Evolutionary conservation across 2,888 invertebrate species (phyloP).

Genomic region (Eupsilia transversa): DNA sequence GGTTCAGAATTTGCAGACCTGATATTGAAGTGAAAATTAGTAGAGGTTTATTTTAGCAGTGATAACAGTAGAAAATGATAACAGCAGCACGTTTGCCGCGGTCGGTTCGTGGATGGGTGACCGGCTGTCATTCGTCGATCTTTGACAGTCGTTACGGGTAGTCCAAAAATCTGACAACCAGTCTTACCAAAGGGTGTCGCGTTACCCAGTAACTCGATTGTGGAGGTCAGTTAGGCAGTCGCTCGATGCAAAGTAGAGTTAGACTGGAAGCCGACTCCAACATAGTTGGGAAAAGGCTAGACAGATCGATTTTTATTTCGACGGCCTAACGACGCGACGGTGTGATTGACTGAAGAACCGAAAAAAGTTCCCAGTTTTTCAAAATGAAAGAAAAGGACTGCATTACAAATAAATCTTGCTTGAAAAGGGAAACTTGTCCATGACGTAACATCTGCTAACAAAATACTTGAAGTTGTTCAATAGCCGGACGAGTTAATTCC

Average conservation of each 20-base stretch:
- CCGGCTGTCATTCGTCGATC: background rate
- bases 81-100: no score
- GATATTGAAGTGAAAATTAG: slow-evolving; percentile 7
- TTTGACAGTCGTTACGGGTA: background rate
- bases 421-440: background rate
- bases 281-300: background rate
- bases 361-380: background rate
- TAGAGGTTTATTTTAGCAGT: background rate
- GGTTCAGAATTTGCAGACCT: slow-evolving; percentile 1
- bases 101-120: background rate
- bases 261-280: background rate
- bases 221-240: no score
- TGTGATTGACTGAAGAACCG: background rate
- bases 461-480: slow-evolving; percentile 14
- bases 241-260: background rate
- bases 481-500: slow-evolving; percentile 20
- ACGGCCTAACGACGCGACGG: background rate
- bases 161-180: background rate
- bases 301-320: background rate
- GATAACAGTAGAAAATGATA: background rate
- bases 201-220: background rate
- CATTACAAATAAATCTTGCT: background rate
- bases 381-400: background rate
- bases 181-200: no score
- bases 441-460: slow-evolving; percentile 18